Base-by-base conservation (phyloP, 2,888 invertebrate species). In the Mythimna lalbum region DNA sequence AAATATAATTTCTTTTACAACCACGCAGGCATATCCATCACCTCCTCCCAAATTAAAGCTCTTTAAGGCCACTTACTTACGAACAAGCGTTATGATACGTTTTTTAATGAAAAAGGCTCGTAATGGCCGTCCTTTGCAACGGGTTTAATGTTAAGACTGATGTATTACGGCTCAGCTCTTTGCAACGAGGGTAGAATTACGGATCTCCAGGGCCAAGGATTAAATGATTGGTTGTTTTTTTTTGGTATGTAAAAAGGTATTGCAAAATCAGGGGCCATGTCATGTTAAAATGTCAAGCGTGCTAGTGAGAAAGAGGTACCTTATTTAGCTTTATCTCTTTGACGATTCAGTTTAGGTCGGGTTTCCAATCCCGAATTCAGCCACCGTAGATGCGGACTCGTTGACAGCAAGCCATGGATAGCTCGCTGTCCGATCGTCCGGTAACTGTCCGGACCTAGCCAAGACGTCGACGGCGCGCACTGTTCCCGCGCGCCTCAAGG, bases 31-130 rank as follows among this genome's bases (percentile, higher is more conserved):
- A 36, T 47, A 67, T 63, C 27, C 73, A 70, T 73, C 31, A 76
- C 27, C 0, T n/a, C 17, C 9, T 31, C 61, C 43, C 49, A 78
- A 84, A 85, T 82, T 79, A 82, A 75, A 74, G 63, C 80, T 65
- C 33, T 56, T 59, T 17, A 63, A 36, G 43, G 60, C 53, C 63
- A 62, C 47, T 63, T 63, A 57, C 73, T 70, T 49, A 61, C 27
- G 55, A 57, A 63, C 65, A 70, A 71, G 43, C 39, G 31, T 83
- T 68, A 70, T 69, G 64, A 72, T 68, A 63, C 61, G 36, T 72
- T 82, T 84, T 85, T 84, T 86, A 81, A 76, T 79, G 75, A 79
- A 78, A 85, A 66, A 59, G 49, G n/a, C 27, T 52, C 31, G 36
- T 78, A 81, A 78, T 68, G 64, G 31, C 47, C 53, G 21, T 60